Base-by-base conservation (phyloP, 2,888 invertebrate species). In the Agriopis aurantiaria region DNA sequence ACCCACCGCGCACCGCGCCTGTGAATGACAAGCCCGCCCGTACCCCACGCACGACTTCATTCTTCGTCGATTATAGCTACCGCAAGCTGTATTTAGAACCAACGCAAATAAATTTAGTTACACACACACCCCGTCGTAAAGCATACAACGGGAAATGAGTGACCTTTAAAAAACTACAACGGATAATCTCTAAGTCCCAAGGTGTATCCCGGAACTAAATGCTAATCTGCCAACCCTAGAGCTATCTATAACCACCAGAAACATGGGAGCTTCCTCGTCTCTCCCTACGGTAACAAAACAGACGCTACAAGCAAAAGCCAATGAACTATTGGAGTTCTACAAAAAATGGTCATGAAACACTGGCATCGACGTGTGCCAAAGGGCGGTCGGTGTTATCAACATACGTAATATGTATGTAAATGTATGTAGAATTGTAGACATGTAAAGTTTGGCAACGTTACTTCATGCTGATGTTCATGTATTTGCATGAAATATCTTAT, bases 361-460 rank as follows among this genome's bases (percentile, higher is more conserved):
- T 85, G 85, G 87, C 86, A 86, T 74, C 79, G 77, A 77, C 80
- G 84, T 76, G 82, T 89, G 90, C 87, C 90, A 88, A 90, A 87
- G 88, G 88, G 86, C 86, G 81, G 78, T 75, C 83, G 81, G 81
- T 80, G 79, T 80, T 82, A 82, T 82, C 77, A 75, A 78, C 76
- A 70, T 73, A 73, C 68, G 73, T 65, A 58, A 75, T 72, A 75
- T 67, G 48, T 66, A 70, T 61, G 66, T 63, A 66, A 64, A 64
- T 71, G 63, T 71, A 76, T 76, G 78, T 76, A 78, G 75, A 74
- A 71, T 79, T 78, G 77, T 72, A 78, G 75, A 75, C 72, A 79
- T 78, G 77, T 72, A 71, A 68, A 75, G 70, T 74, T 79, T 79
- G 76, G 74, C 76, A 71, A 73, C 73, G 71, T 70, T 62, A 70